Conservation (phyloP, 2,113 vertebrate genomes). For the Gavia stellata region DNA sequence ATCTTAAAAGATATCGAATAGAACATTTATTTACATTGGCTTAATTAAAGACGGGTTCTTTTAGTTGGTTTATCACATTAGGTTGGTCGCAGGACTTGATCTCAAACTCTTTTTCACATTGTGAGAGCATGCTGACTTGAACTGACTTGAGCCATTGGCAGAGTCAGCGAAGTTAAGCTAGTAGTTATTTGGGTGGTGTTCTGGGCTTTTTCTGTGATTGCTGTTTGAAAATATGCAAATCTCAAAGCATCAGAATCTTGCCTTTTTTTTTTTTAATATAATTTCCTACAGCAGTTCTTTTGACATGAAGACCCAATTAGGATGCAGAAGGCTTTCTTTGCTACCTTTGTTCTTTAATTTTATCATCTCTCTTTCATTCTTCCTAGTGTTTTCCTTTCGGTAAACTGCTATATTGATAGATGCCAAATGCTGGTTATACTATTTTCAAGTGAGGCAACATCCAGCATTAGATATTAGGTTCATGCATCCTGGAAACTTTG, state of each 20-base stretch:
- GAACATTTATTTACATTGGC: not conserved
- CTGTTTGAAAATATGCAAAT: not conserved
- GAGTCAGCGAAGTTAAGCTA: not conserved
- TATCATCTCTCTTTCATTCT: not conserved
- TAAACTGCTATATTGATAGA: not conserved
- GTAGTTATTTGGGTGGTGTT: not conserved
- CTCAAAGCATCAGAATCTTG: not conserved
- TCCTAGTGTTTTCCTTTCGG: not conserved
- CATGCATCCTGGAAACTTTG: not conserved
- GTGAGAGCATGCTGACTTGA: not conserved
- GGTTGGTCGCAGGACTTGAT: not conserved
- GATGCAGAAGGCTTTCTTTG: not conserved
- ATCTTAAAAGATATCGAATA: not conserved
- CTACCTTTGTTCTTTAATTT: not conserved
- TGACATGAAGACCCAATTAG: rapidly evolving
- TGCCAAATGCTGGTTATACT: not conserved
- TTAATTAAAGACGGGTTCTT: not conserved
- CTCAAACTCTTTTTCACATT: not conserved
- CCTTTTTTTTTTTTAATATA: not conserved
- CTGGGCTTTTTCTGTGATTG: not conserved
- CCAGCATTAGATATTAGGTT: not conserved
- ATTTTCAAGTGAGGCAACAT: not conserved
- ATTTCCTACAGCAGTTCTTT: not conserved
- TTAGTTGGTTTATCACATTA: not conserved
- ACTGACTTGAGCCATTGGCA: not conserved